Conservation (phyloP, 1,140 invertebrate species). For the Meloidogyne floridensis region DNA sequence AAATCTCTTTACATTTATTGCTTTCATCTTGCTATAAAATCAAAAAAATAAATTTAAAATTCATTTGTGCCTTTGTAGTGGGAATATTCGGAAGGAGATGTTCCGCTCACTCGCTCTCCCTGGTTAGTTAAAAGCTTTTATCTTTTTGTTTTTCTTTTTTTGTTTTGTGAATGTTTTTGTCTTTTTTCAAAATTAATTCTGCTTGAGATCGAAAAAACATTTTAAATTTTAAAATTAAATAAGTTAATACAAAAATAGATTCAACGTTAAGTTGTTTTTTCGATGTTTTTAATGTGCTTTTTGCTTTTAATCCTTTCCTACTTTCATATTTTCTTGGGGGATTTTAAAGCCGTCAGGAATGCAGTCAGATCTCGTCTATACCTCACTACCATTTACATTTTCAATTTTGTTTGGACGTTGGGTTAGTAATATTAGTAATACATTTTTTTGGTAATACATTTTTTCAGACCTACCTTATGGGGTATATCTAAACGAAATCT, state of each 20-base stretch:
- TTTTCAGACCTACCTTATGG: too few species aligned
- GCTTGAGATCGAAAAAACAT: background rate
- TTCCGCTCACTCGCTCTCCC: conserved; percentile 41
- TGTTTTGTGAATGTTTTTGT: conserved; percentile 13
- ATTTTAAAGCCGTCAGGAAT: background rate
- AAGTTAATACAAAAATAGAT: too few species aligned
- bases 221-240: background rate
- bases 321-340: background rate
- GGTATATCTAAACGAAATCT: too few species aligned
- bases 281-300: too few species aligned
- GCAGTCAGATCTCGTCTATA: too few species aligned
- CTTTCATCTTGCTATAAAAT: conserved; percentile 11
- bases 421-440: too few species aligned
- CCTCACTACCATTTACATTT: too few species aligned
- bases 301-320: background rate
- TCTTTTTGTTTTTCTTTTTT: conserved; percentile 1
- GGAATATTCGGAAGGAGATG: conserved; percentile 36
- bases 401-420: too few species aligned
- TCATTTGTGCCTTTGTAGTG: conserved; percentile 42
- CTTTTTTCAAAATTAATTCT: conserved; percentile 12
- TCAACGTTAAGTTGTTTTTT: too few species aligned
- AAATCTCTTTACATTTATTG: background rate
- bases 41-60: conserved; percentile 3
- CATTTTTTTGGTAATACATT: too few species aligned
- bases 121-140: conserved; percentile 39